A percentile compares a stretch with the other conserved stretches of the same genome.
These are phyloP conservation scores for Garrulus glandarius DNA, from an alignment of 2,797 vertebrate genomes.

Conservation along the genomic window DNA sequence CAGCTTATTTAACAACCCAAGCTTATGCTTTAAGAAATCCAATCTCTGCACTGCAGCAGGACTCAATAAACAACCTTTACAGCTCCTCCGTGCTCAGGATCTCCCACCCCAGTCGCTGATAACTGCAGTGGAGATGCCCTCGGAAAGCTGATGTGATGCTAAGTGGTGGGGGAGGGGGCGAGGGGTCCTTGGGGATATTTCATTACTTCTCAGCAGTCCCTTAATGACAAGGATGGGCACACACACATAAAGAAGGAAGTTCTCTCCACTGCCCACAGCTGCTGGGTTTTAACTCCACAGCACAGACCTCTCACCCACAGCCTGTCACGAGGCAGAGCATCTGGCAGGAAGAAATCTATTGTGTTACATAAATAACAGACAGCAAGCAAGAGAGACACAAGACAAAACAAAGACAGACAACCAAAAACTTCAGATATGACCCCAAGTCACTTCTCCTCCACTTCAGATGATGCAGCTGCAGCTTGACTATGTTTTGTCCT, in stretches of 20 bases:
- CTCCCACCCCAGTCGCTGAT: not conserved
- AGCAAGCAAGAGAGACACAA: not conserved
- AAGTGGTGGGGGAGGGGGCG: not conserved
- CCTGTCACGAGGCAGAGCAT: constrained; percentile 8
- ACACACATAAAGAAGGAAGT: not conserved
- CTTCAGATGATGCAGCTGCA: constrained; percentile 10
- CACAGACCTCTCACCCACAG: constrained; percentile 49
- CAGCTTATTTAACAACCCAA: not conserved
- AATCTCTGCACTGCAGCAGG: not conserved
- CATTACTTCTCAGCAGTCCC: not conserved
- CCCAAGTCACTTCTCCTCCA: constrained; percentile 14
- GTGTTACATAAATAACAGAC: constrained; percentile 48
- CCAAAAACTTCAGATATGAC: constrained; percentile 32
- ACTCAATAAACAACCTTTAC: not conserved
- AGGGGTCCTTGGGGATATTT: not conserved
- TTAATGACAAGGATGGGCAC: not conserved
- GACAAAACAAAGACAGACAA: constrained; percentile 59
- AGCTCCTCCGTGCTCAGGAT: not conserved
- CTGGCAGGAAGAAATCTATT: constrained; percentile 23
- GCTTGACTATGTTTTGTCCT: not conserved
- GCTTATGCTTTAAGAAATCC: not conserved
- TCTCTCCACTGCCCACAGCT: not conserved
- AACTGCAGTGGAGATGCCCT: constrained; percentile 10
- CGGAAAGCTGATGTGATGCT: constrained; percentile 9
- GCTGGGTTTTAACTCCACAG: not conserved